Evolutionary conservation across 2,888 invertebrate genomes (phyloP), one percentile per base, ranked within the genome.

Genomic region (Trichacis sp.): DNA sequence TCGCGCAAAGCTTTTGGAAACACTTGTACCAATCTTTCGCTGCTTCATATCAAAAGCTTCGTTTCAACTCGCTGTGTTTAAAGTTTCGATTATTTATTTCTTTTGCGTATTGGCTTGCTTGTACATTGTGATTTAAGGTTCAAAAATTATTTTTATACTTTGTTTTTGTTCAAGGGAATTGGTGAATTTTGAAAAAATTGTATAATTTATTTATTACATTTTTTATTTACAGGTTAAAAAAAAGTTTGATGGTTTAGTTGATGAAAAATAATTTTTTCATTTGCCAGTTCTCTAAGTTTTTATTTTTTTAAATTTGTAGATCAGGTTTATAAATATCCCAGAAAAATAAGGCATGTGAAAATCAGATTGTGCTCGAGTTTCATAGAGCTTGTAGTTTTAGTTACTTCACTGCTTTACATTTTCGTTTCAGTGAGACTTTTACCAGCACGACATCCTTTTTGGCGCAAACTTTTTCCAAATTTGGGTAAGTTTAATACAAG

Each of bases 391-490:
- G 73, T 68, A 72, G 74, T 73, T 74, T 72, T 75, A 77, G 79
- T 72, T 76, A 77, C 78, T 78, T 78, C 78, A 77, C 73, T 74
- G 79, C 79, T 79, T 81, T 76, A 83, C 88, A 89, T 89, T 90
- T 87, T 84, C 83, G 85, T 87, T 90, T 88, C 90, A 90, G 90
- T 88, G 89, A 89, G 87, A 85, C 83, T 84, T 88, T 89, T 88
- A 88, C 88, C 86, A 88, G 88, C 86, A 88, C 89, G 85, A 87
- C 89, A 85, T 87, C 89, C 87, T 89, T 90, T 89, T 87, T 90
- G 87, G 88, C 89, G 88, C 89, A 90, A 88, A 89, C 89, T 85
- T 88, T 91, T 87, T 88, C 88, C 86, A 88, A 88, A 86, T 89
- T 90, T 86, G 91, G 91, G 91, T 91, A 90, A 89, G 91, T 91